Percentiles rank a stretch among this genome's conserved stretches.
These are phyloP conservation scores for Palloptera scutellata DNA, from an alignment of 2,888 invertebrate species.

Conservation along the genomic window DNA sequence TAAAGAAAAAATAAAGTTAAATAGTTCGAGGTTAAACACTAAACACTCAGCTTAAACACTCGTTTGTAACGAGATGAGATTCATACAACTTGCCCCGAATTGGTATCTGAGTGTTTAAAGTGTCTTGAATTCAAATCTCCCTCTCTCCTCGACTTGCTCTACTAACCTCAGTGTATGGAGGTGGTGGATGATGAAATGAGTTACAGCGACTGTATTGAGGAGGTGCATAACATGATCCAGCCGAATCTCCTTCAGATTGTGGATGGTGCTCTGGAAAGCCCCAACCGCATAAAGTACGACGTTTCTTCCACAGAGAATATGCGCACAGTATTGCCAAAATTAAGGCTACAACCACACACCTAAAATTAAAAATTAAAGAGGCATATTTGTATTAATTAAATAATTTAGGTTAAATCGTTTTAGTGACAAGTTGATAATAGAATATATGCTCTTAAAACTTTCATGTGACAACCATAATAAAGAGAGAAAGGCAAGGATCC, in stretches of 20 bases:
- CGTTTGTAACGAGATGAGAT: too few species aligned
- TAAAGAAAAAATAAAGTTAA: too few species aligned
- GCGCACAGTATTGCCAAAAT: slow-evolving; percentile 75
- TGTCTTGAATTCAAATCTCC: too few species aligned
- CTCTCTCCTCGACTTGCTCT: background rate
- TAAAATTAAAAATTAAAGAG: slow-evolving; percentile 49
- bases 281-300: slow-evolving; percentile 66
- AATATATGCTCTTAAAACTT: too few species aligned
- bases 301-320: slow-evolving; percentile 72
- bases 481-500: too few species aligned
- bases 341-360: slow-evolving; percentile 75
- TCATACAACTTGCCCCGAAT: too few species aligned
- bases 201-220: slow-evolving; percentile 86
- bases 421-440: too few species aligned
- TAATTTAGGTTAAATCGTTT: too few species aligned
- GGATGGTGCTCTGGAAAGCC: slow-evolving; percentile 66
- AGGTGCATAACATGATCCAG: slow-evolving; percentile 82
- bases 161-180: slow-evolving; percentile 83
- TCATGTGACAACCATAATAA: too few species aligned
- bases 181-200: slow-evolving; percentile 83
- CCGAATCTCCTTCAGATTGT: slow-evolving; percentile 79
- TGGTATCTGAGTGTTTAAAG: too few species aligned
- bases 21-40: too few species aligned
- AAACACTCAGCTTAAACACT: too few species aligned
- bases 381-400: background rate